Conservation (phyloP, 2,888 invertebrate genomes). For the Drosophila barbarae region DNA sequence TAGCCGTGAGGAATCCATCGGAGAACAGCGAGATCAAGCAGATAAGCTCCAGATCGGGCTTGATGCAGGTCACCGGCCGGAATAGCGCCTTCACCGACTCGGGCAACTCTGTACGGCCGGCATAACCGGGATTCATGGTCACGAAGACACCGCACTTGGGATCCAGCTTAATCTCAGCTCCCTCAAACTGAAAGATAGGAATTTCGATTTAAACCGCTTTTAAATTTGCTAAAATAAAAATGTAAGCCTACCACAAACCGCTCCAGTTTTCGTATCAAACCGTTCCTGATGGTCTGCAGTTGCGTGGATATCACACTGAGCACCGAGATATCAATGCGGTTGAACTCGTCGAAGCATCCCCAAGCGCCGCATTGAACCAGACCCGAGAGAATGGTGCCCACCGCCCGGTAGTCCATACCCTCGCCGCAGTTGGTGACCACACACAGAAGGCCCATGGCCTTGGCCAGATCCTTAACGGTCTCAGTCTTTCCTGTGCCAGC, state of each 20-base stretch:
- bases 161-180: conserved; percentile 90
- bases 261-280: conserved; percentile 86
- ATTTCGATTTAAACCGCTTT: not conserved
- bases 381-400: conserved; percentile 86
- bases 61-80: conserved; percentile 94
- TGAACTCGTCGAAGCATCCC: conserved; percentile 98
- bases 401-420: conserved; percentile 94
- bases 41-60: conserved; percentile 94
- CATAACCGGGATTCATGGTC: conserved; percentile 97
- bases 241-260: conserved; percentile 84
- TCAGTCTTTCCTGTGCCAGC: conserved; percentile 87
- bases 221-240: too few relatives aligned
- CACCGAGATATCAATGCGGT: conserved; percentile 94
- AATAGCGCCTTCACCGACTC: conserved; percentile 95
- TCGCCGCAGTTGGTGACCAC: conserved; percentile 96
- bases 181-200: conserved; percentile 85
- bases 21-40: conserved; percentile 95
- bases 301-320: conserved; percentile 96
- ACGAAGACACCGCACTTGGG: conserved; percentile 94
- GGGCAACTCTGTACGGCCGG: conserved; percentile 93
- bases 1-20: conserved; percentile 94
- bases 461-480: conserved; percentile 94
- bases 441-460: conserved; percentile 90
- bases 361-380: conserved; percentile 86
- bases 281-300: conserved; percentile 92